Conservation (phyloP, 2,888 invertebrate genomes). For the Drosophila niveifrons region DNA sequence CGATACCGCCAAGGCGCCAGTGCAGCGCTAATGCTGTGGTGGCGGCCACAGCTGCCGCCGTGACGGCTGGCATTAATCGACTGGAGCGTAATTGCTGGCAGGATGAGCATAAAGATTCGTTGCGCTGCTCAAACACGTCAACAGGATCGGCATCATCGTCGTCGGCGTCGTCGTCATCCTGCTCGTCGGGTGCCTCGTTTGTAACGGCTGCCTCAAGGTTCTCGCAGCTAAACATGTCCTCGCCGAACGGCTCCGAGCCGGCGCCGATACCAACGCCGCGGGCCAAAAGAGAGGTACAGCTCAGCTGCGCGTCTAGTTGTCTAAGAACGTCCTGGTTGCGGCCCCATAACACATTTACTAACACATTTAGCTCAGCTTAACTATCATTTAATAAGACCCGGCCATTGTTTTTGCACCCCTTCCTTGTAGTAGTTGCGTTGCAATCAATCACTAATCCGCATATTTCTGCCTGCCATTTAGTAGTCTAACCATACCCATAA, state of each 20-base stretch:
- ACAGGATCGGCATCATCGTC: slow-evolving; percentile 64
- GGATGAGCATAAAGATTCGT: slow-evolving; percentile 66
- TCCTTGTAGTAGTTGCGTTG: slow-evolving; percentile 30
- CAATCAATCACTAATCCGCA: slow-evolving; percentile 28
- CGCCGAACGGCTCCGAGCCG: slow-evolving; percentile 59
- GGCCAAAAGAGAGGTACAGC: slow-evolving; percentile 85
- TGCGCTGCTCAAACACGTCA: slow-evolving; percentile 73
- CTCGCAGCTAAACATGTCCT: slow-evolving; percentile 73
- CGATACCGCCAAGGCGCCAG: slow-evolving; percentile 83
- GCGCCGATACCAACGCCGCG: slow-evolving; percentile 83
- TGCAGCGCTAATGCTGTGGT: slow-evolving; percentile 69
- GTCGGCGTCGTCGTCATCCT: slow-evolving; percentile 74
- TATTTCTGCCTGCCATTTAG: slow-evolving; percentile 39
- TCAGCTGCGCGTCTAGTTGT: slow-evolving; percentile 54
- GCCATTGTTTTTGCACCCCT: neutral
- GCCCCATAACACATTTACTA: slow-evolving; percentile 46
- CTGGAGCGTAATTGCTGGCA: slow-evolving; percentile 82
- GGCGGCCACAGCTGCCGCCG: slow-evolving; percentile 77
- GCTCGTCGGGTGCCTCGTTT: slow-evolving; percentile 76
- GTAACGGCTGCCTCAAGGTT: slow-evolving; percentile 80
- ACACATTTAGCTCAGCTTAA: slow-evolving; percentile 37
- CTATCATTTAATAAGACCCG: slow-evolving; percentile 16
- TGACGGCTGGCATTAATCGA: slow-evolving; percentile 78
- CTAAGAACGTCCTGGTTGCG: slow-evolving; percentile 63
- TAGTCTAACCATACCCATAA: slow-evolving; percentile 25